Percentiles rank a stretch among this genome's conserved stretches.
Evolutionary conservation across 2,797 vertebrate genomes (phyloP).

Genomic region (Knipowitschia caucasica): DNA sequence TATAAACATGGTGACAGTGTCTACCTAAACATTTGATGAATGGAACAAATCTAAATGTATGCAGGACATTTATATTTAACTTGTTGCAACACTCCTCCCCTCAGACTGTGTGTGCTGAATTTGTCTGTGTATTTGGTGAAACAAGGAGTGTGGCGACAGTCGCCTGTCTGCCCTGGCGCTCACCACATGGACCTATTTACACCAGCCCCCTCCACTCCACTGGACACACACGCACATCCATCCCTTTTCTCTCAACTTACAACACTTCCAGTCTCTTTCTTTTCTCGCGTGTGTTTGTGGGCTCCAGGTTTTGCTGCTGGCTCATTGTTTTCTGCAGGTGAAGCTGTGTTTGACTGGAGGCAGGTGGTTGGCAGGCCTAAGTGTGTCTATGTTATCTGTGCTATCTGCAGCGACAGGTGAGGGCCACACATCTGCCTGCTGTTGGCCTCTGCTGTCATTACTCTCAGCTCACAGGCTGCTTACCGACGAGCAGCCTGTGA

Average conservation of each 20-base stretch:
- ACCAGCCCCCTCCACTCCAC: slow-evolving; percentile 51
- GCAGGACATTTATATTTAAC: slow-evolving; percentile 3
- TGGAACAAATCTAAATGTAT: background rate
- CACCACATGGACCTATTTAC: slow-evolving; percentile 72
- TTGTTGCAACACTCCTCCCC: slow-evolving; percentile 52
- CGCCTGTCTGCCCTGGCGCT: slow-evolving; percentile 63
- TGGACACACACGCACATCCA: slow-evolving; percentile 38
- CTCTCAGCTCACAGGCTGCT: slow-evolving; percentile 20
- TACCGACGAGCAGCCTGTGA: no score
- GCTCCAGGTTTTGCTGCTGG: slow-evolving; percentile 46
- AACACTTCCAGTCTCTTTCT: slow-evolving; percentile 30
- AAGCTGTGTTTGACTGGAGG: slow-evolving; percentile 78
- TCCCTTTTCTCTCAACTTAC: slow-evolving; percentile 34
- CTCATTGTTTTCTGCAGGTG: slow-evolving; percentile 74
- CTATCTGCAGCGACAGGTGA: slow-evolving; percentile 68
- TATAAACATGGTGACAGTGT: background rate
- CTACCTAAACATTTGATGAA: background rate
- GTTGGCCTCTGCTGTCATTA: slow-evolving; percentile 28
- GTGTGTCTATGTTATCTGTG: slow-evolving; percentile 57
- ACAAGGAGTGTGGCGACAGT: slow-evolving; percentile 54
- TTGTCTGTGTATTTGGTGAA: slow-evolving; percentile 30
- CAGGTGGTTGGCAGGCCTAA: slow-evolving; percentile 71
- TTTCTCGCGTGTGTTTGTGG: slow-evolving; percentile 39
- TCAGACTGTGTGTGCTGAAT: slow-evolving; percentile 36
- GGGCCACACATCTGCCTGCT: slow-evolving; percentile 61